These are phyloP conservation scores for Netelia fuscicornis DNA, from an alignment of 2,888 invertebrate genomes.

Conservation along the genomic window DNA sequence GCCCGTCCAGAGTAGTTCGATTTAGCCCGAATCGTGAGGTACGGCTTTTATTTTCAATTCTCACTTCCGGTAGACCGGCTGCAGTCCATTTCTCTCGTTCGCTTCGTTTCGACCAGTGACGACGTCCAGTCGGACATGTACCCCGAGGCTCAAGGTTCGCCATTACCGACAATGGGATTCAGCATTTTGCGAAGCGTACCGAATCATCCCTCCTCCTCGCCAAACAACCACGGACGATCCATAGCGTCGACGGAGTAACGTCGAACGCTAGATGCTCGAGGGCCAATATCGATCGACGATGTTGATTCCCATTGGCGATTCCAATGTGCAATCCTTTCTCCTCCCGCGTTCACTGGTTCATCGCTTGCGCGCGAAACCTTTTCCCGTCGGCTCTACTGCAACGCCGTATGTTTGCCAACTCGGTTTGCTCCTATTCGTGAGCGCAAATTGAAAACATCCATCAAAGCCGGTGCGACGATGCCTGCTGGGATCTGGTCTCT, in stretches of 20 bases:
- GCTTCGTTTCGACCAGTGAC: background rate
- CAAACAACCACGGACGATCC: constrained; percentile 4
- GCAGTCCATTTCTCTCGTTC: background rate
- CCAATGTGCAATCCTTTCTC: constrained; percentile 26
- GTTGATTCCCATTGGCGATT: constrained; percentile 50
- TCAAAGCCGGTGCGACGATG: constrained; percentile 66
- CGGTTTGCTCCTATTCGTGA: constrained; percentile 53
- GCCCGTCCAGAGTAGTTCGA: background rate
- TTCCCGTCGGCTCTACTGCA: constrained; percentile 13
- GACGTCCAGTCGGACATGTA: constrained; percentile 12
- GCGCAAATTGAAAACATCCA: constrained; percentile 75
- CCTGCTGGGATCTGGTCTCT: constrained; percentile 25
- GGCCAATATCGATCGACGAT: constrained; percentile 48
- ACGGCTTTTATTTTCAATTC: background rate
- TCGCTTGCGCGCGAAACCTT: constrained; percentile 28
- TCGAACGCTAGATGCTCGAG: constrained; percentile 13
- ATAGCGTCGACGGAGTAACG: constrained; percentile 9
- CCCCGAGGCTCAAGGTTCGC: constrained; percentile 30
- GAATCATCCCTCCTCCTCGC: constrained; percentile 6
- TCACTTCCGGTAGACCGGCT: background rate
- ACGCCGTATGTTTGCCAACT: constrained; percentile 48
- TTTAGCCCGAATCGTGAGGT: constrained; percentile 1
- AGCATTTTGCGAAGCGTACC: constrained; percentile 50
- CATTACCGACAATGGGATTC: constrained; percentile 44
- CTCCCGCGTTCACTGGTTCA: constrained; percentile 4